Conservation (phyloP, 2,888 invertebrate species). For the Fabriciana adippe region DNA sequence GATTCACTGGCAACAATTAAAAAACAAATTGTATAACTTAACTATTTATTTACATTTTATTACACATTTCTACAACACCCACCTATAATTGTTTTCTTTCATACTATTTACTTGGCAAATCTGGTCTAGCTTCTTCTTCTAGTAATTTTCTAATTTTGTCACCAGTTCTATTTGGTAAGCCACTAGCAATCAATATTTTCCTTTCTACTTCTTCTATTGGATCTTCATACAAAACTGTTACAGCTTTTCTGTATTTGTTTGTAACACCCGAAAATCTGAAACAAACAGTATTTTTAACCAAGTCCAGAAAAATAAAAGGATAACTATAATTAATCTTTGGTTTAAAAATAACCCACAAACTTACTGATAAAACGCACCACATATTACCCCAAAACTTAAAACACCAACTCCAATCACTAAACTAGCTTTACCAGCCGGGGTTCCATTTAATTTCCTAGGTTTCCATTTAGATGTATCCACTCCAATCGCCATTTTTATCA, state of each 20-base stretch:
- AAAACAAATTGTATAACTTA: conserved; percentile 47
- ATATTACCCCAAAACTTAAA: conserved; percentile 65
- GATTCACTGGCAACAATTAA: conserved; percentile 59
- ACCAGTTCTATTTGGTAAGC: conserved; percentile 54
- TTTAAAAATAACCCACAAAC: conserved; percentile 43
- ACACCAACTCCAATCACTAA: conserved; percentile 78
- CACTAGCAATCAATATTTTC: conserved; percentile 63
- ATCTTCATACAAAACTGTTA: conserved; percentile 63
- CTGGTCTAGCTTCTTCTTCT: conserved; percentile 54
- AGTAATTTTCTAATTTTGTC: conserved; percentile 53
- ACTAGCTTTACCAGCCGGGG: conserved; percentile 82
- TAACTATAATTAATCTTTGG: background rate
- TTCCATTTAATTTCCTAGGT: conserved; percentile 85
- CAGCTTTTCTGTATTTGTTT: conserved; percentile 54
- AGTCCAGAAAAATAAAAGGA: background rate
- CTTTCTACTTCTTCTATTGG: conserved; percentile 72
- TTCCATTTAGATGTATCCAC: conserved; percentile 83
- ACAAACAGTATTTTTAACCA: conserved; percentile 38
- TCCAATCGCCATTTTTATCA: conserved; percentile 76
- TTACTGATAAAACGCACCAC: conserved; percentile 78
- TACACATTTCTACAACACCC: conserved; percentile 41
- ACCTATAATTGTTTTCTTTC: conserved; percentile 57
- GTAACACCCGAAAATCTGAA: conserved; percentile 58
- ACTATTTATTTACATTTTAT: conserved; percentile 41
- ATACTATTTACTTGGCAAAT: conserved; percentile 63